Base-by-base conservation (phyloP, 2,888 invertebrate genomes). In the Lithosia quadra region DNA sequence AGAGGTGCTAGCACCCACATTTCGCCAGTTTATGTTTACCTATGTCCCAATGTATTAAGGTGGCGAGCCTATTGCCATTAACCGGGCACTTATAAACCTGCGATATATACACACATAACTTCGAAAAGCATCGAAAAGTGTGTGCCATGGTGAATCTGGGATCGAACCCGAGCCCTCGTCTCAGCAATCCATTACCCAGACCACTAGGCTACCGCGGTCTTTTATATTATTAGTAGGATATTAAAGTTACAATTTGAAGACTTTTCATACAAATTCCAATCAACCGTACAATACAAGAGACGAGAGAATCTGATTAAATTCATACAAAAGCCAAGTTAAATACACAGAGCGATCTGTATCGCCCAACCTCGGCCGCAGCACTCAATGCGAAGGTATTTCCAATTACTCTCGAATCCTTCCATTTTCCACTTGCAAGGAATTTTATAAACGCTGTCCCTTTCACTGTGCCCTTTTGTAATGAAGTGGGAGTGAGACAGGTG, bases 401-500 rank as follows among this genome's bases (percentile, higher is more conserved):
- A 95, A 95, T 95, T 95, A 95, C 93, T 92, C 91, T 90, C 88
- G 90, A 93, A 94, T 92, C 93, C 93, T 91, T 90, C 92, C 92
- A 92, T 92, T 92, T 93, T 91, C 91, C 90, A 87, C 86, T 89
- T 81, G 83, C 87, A 80, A 87, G 86, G 88, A 91, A 91, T 91
- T 92, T 93, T 91, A 91, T 90, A 88, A 87, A 81, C 70, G 73
- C 88, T 81, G 68, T 94, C 93, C 84, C 87, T 84, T 81, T 93
- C 90, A 71, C 64, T 68, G 70, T 59, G 67, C 70, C 67, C 71
- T 69, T 78, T 78, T 78, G 79, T 84, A 78, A 73, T 74, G 67
- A 78, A 69, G 88, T 74, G 76, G 65, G 88, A 91, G 71, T 71
- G 84, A 78, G 90, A 90, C 67, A 75, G 79, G 73, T 68, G 78